These are phyloP conservation scores for Diacarnus erythraeanus DNA, from an alignment of 37 sponge, comb jelly and placozoan species.

Conservation along the genomic window DNA sequence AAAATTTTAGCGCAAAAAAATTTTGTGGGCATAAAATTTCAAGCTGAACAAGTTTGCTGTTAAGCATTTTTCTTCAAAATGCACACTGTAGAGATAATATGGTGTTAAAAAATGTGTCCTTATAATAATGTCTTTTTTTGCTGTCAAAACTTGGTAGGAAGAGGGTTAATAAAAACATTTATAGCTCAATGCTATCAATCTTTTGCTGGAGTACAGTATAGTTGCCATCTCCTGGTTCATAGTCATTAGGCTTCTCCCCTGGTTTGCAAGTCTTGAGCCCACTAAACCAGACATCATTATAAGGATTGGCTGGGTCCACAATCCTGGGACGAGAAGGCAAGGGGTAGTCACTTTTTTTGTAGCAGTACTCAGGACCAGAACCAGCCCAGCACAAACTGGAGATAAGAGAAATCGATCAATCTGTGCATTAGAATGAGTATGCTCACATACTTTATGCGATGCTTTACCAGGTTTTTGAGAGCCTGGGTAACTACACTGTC, in stretches of 20 bases:
- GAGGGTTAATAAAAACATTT: too few species aligned
- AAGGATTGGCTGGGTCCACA: conserved; percentile 61
- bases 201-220: conserved; percentile 28
- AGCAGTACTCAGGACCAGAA: background rate
- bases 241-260: conserved; percentile 13
- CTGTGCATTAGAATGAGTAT: background rate
- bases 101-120: too few species aligned
- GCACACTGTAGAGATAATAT: too few species aligned
- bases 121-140: too few species aligned
- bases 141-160: too few species aligned
- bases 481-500: conserved; percentile 13
- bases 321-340: conserved; percentile 26
- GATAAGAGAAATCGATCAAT: background rate
- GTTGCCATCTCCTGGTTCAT: conserved; percentile 40
- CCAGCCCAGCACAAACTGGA: conserved; percentile 23
- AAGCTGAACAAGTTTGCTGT: too few species aligned
- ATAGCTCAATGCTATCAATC: conserved; percentile 43
- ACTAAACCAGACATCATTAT: conserved; percentile 47
- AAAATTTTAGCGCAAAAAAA: too few species aligned
- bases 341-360: background rate
- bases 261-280: conserved; percentile 8
- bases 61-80: too few species aligned
- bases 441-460: background rate
- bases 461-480: conserved; percentile 21
- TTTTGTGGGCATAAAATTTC: too few species aligned